phyloP scores from a whole-genome alignment of 2,888 invertebrate species.

The Nematopogon swammerdamellus region DNA sequence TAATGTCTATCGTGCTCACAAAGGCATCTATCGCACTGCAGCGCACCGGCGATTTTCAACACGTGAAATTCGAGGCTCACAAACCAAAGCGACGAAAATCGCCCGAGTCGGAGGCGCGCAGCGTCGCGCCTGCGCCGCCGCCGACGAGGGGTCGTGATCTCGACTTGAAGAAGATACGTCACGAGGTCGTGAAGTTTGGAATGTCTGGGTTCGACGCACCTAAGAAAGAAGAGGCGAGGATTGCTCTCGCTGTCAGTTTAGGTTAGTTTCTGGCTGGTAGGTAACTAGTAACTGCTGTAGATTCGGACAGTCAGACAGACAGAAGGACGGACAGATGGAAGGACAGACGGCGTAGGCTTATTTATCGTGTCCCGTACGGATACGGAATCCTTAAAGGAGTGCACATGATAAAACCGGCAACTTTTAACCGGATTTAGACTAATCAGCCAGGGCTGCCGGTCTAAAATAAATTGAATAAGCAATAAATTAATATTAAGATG shows the following conservation, averaged over 20 bases:
- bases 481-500: too few relatives aligned
- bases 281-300: too few relatives aligned
- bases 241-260: constrained; percentile 72
- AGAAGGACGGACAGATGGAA: too few relatives aligned
- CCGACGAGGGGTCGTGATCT: constrained; percentile 39
- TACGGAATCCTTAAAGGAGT: too few relatives aligned
- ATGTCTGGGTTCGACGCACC: constrained; percentile 69
- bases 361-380: too few relatives aligned
- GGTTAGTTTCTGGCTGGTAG: constrained; percentile 43
- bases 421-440: too few relatives aligned
- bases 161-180: constrained; percentile 72
- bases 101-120: constrained; percentile 2
- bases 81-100: constrained; percentile 28
- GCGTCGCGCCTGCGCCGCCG: background rate
- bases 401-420: too few relatives aligned
- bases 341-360: too few relatives aligned
- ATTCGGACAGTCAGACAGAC: too few relatives aligned
- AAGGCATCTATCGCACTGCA: constrained; percentile 48
- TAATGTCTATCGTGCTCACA: constrained; percentile 43
- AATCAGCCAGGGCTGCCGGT: too few relatives aligned
- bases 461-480: too few relatives aligned
- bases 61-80: constrained; percentile 47
- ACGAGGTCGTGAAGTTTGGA: constrained; percentile 83
- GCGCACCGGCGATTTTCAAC: constrained; percentile 40
- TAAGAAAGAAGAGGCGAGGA: constrained; percentile 75